These are phyloP conservation scores for Axinella damicornis DNA, from an alignment of 37 sponge, comb jelly and placozoan genomes.

Conservation along the genomic window DNA sequence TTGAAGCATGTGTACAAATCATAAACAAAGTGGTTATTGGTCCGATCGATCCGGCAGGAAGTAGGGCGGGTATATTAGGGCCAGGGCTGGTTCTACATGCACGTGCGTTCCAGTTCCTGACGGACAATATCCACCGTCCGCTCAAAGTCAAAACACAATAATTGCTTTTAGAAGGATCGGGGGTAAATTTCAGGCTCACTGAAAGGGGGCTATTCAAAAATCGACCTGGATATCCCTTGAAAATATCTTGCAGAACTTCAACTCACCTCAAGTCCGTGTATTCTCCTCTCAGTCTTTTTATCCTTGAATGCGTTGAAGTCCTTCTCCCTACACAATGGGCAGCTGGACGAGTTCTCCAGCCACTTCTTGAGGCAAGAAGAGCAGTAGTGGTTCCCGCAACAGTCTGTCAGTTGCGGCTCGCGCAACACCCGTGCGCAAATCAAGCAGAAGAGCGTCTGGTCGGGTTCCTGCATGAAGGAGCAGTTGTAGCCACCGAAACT, in stretches of 20 bases:
- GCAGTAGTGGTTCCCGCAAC: slow-evolving; percentile 35
- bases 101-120: too few relatives aligned
- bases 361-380: slow-evolving; percentile 8
- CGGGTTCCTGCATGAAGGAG: slow-evolving; percentile 7
- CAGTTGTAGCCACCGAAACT: slow-evolving; percentile 31
- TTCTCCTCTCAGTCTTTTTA: not conserved
- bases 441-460: not conserved
- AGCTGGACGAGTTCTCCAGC: not conserved
- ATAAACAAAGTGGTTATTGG: too few relatives aligned
- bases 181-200: too few relatives aligned
- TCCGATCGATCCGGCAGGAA: too few relatives aligned
- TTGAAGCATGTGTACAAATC: too few relatives aligned
- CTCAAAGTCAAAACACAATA: not conserved
- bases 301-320: slow-evolving; percentile 4
- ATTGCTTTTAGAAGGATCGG: too few relatives aligned
- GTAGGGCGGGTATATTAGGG: too few relatives aligned
- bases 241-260: too few relatives aligned
- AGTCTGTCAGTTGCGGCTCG: slow-evolving; percentile 31
- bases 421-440: slow-evolving; percentile 11
- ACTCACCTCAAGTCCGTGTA: not conserved
- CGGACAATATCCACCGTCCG: too few relatives aligned
- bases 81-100: too few relatives aligned
- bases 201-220: too few relatives aligned
- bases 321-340: slow-evolving; percentile 28
- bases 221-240: too few relatives aligned